Evolutionary conservation across 2,888 invertebrate genomes (phyloP).

Genomic region (Alsophila aescularia): DNA sequence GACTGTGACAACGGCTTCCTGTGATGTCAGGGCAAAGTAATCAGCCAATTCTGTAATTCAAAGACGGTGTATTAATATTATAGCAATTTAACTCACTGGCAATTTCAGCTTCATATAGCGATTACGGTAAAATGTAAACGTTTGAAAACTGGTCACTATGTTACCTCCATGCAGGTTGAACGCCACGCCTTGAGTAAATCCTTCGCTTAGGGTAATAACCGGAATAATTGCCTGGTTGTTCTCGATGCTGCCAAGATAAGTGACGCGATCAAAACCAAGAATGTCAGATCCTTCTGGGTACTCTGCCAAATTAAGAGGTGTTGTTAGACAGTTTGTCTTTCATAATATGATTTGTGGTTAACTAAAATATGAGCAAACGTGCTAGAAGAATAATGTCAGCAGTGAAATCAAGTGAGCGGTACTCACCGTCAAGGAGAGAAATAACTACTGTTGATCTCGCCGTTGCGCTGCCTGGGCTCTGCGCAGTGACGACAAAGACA

Average conservation of each 20-base stretch:
- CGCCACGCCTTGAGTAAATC: conserved; percentile 38
- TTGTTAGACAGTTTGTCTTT: too few relatives aligned
- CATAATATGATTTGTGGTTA: too few relatives aligned
- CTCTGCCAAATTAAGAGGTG: not conserved
- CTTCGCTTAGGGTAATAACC: conserved; percentile 42
- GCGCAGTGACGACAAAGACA: conserved; percentile 38
- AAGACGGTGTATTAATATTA: too few relatives aligned
- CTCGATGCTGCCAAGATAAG: conserved; percentile 42
- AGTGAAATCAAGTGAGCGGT: too few relatives aligned
- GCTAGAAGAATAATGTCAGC: not conserved
- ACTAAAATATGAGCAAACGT: too few relatives aligned
- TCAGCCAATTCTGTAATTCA: conserved; percentile 16
- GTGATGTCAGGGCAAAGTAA: conserved; percentile 10
- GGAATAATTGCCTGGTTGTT: conserved; percentile 29
- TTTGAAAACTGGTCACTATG: not conserved
- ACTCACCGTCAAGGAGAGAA: conserved; percentile 22
- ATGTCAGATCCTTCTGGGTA: conserved; percentile 10
- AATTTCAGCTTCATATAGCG: too few relatives aligned
- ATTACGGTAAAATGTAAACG: too few relatives aligned
- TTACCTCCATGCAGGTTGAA: conserved; percentile 46
- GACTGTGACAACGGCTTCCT: conserved; percentile 16
- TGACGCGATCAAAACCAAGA: conserved; percentile 39
- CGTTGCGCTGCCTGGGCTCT: conserved; percentile 22
- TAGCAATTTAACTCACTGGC: too few relatives aligned
- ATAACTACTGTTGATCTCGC: conserved; percentile 41